Percentiles rank a stretch among this genome's conserved stretches.
These are phyloP conservation scores for Neodontobutis hainanensis DNA, from an alignment of 2,113 vertebrate species.

Conservation along the genomic window DNA sequence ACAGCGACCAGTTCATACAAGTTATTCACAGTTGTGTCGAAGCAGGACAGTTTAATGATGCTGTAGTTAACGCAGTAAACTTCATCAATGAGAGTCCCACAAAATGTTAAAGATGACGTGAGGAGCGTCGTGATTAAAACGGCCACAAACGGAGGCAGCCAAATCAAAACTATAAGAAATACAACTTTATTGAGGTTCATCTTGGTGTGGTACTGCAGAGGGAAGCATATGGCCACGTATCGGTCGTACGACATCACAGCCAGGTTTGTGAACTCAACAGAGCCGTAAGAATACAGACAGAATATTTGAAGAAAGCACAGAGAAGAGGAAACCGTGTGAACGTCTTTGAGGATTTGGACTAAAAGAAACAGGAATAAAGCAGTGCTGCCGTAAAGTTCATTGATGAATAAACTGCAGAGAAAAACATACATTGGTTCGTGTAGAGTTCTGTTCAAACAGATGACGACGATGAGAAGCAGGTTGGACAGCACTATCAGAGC, in stretches of 20 bases:
- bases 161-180: conserved; percentile 9
- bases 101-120: conserved; percentile 37
- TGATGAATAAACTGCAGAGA: conserved; percentile 62
- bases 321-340: conserved; percentile 3
- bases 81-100: conserved; percentile 55
- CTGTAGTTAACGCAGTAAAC: conserved; percentile 61
- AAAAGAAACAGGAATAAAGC: conserved; percentile 33
- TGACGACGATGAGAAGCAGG: conserved; percentile 31
- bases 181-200: conserved; percentile 4
- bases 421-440: conserved; percentile 75
- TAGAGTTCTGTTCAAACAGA: conserved; percentile 56
- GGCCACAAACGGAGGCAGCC: conserved; percentile 17
- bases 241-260: conserved; percentile 50
- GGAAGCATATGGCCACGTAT: conserved; percentile 47
- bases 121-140: conserved; percentile 18
- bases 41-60: conserved; percentile 63
- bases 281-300: conserved; percentile 52
- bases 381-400: conserved; percentile 50
- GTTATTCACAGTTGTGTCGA: conserved; percentile 50
- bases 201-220: conserved; percentile 15
- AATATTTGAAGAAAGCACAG: conserved; percentile 69
- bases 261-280: conserved; percentile 51
- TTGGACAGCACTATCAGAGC: not conserved
- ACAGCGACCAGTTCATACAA: conserved; percentile 28
- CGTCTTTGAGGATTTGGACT: conserved; percentile 24